Evolutionary conservation across 2,888 invertebrate species (phyloP), one percentile per base, ranked within the genome.

Genomic region (Drosophila dives): DNA sequence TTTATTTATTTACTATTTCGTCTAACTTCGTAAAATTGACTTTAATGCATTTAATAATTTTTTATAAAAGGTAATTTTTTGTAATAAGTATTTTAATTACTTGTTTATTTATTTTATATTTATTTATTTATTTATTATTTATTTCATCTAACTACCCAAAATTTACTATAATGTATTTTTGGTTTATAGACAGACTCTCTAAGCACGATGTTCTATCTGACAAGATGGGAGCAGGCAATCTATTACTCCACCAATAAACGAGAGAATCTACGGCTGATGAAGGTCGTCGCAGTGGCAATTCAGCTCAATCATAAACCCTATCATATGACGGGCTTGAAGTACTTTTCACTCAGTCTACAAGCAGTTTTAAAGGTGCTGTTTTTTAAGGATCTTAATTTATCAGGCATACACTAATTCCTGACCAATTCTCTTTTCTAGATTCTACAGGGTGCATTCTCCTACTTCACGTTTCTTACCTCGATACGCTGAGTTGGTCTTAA

Each of bases 381-480:
- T 32, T 2, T 26, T 17, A 1, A 23, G 10, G 2, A 4, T 1
- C 20, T 5, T 6, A 6, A 7, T 23, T 10, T 34, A n/a, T 20
- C 45, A 12, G 8, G 3, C 26, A 15, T 6, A 2, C 1, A 23
- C 4, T 64, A 29, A 59, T 7, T 20, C 2, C 12, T 8, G 10
- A 20, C 40, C 3, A 56, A 56, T 5, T 36, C 38, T 29, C 15
- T 61, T 62, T 40, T 68, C 62, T 32, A 91, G 91, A 84, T 91
- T 50, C 65, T 91, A 23, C 89, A 86, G 70, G 91, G 86, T 12
- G 90, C 91, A 34, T 89, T 81, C 60, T 91, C 91, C 2, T 91
- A 92, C 64, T 92, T 92, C 45, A 91, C 91, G 1, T 91, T 85
- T 61, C 78, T 91, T 29, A 90, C 83, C n/a, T 88, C 92, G 10